Evolutionary conservation across 2,888 invertebrate species (phyloP), one percentile per base, ranked within the genome.

Genomic region (Heliothis peltigera): DNA sequence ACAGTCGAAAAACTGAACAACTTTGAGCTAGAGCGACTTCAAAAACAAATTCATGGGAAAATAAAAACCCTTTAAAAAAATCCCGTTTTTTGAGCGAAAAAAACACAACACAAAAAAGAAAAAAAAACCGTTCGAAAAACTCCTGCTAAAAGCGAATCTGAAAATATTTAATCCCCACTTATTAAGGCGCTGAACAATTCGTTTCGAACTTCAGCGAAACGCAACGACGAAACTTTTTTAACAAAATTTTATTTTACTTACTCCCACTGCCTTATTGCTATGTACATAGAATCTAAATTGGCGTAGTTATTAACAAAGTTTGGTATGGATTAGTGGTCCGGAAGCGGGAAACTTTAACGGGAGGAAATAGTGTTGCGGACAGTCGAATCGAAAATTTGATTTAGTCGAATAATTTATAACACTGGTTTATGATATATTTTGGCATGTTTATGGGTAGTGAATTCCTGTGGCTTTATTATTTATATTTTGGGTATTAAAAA

Each of bases 321-420:
- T 83, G 81, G 85, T 89, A 87, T 86, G 85, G 90, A 91, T 91
- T 90, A 89, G 90, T 84, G 87, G 87, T 85, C 65, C 76, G 80
- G 80, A 81, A 85, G 65, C 69, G 65, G 60, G 57, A 70, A 80
- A 87, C 86, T 87, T 87, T 79, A 69, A 70, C 74, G 51, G 32
- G 69, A 70, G 70, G 66, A 62, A 74, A 64, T 77, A 80, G 77
- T 68, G 82, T 67, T 80, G 82, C 21, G 72, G 39, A 47, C 43
- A 25, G 1, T 43, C 55, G 39, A 59, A 59, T 65, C 52, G 64
- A 77, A 28, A 25, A 70, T 48, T 71, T 66, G 66, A 74, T 72
- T 71, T 72, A 76, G 48, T 62, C 61, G 61, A 72, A 60, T 64
- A 69, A 61, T 63, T 57, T 59, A 75, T 68, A 17, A 17, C 17